Base-by-base conservation (phyloP, 2,888 invertebrate genomes). In the Microchrysa polita region DNA sequence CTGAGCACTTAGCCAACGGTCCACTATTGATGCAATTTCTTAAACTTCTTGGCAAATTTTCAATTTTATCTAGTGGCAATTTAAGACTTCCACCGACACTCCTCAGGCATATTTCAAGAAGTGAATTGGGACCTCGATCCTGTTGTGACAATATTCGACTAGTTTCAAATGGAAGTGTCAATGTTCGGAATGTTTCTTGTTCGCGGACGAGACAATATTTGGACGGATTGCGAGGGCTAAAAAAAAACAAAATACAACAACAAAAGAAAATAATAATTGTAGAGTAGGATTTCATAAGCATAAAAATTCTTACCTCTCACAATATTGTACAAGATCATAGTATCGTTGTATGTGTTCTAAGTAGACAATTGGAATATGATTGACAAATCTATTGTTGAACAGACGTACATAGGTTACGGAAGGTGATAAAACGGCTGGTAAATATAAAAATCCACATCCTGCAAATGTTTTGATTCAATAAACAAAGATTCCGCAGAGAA, bases 321-420 rank as follows among this genome's bases (percentile, higher is more conserved):
- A 78, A 7, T 48, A 48, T 4, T 81, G 80, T 1, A 83, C 78
- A 60, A 81, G 80, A 27, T 84, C 84, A 77, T 83, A 84, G 75
- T 82, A 84, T 72, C 78, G 81, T 74, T 81, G 81, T 75, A 83
- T 83, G 79, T 83, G 83, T 22, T 80, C 80, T 74, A 84, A 83
- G 74, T 84, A 84, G 27, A 81, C 77, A 78, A 84, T 81, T 44
- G 84, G 84, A 77, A 84, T 82, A 77, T 85, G 84, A 40, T 83
- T 83, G 48, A 85, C 79, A 57, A 80, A 78, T 48, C 81, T 79
- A 77, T 85, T 85, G 77, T 84, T 83, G 76, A 84, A 84, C 74
- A 85, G 82, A 74, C 83, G 81, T 72, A 84, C 80, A 74, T 83
- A 81, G 75, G 81, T 82, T 52, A 85, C 77, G 57, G 83, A 82